Evolutionary conservation across 2,113 vertebrate genomes (phyloP).

Genomic region (Cyanistes caeruleus): DNA sequence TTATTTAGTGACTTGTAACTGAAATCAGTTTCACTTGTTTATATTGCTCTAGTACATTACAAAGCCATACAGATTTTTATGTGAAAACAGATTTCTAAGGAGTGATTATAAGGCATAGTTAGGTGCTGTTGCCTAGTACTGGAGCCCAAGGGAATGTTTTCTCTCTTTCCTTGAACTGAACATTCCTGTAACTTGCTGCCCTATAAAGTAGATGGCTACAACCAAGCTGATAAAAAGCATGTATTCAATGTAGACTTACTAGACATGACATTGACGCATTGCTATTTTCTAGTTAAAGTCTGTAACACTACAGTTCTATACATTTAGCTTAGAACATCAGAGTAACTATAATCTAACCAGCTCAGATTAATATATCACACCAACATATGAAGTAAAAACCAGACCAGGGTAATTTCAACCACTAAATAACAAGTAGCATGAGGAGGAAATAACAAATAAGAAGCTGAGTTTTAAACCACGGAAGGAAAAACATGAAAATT

Average conservation of each 20-base stretch:
- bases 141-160: neutral
- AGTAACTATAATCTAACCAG: neutral
- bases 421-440: neutral
- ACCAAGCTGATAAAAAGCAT: neutral
- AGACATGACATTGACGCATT: neutral
- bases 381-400: neutral
- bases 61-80: neutral
- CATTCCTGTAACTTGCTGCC: neutral
- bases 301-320: neutral
- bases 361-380: neutral
- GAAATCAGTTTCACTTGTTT: neutral
- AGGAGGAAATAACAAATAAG: neutral
- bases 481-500: neutral
- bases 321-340: neutral
- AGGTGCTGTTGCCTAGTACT: neutral
- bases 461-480: neutral
- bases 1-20: neutral
- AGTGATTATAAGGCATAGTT: neutral
- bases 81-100: neutral
- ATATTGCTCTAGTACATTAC: neutral
- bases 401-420: neutral
- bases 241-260: neutral
- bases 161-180: neutral
- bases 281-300: neutral
- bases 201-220: neutral